Evolutionary conservation across 2,888 invertebrate species (phyloP), one percentile per base, ranked within the genome.

Genomic region (Clostera curtula): DNA sequence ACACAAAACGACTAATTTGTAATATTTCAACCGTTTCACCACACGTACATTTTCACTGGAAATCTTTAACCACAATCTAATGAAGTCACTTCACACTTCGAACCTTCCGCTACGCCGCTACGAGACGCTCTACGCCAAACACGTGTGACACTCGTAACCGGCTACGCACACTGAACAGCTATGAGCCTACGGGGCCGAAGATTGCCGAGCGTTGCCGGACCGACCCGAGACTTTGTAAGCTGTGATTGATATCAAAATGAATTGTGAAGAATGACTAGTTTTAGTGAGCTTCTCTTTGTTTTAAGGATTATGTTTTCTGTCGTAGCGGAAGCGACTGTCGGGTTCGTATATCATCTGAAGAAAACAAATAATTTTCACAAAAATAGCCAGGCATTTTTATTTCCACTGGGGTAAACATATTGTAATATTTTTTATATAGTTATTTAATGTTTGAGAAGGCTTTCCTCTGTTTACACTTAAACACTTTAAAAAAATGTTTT

Each of bases 161-260:
- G 57, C 56, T 62, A 58, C 64, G 54, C 59, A 67, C 61, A 80
- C 82, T 82, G 77, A 57, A 65, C 47, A 38, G 63, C 61, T 63
- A 63, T 69, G 68, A 63, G 59, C n/a, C 56, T 53, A 53, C 46
- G 43, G 44, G 50, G 36, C 61, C 77, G 79, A 76, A 52, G 42
- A 44, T 46, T 27, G 27, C 69, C 80, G 82, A 80, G 30, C 32
- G 21, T 31, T 16, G 29, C 73, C 82, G 82, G 77, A 34, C 40
- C 29, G 35, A 26, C 32, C 69, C 75, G 74, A 76, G 59, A 61
- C 59, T 63, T 57, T 61, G 65, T 73, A 71, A 72, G 71, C 71
- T 56, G 77, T 80, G 82, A 83, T 83, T 82, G 82, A 83, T 80
- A 80, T 77, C 69, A 80, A 82, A n/a, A 83, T 80, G 79, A 79